Base-by-base conservation (phyloP, 2,888 invertebrate species). In the Amorpha juglandis region DNA sequence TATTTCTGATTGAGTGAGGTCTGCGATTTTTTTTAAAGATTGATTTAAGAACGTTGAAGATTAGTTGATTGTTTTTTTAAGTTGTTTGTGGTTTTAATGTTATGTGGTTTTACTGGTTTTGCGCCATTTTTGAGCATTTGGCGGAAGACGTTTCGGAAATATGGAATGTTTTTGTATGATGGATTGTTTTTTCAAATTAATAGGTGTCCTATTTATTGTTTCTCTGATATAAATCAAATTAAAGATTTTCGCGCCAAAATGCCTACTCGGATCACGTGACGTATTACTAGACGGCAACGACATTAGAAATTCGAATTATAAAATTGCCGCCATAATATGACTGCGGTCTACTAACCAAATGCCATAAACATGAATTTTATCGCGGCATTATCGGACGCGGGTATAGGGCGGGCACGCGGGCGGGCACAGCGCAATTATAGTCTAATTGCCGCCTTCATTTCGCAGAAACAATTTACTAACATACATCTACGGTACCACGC, bases 1-100 rank as follows among this genome's bases (percentile, higher is more conserved):
- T 76, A 81, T 83, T 84, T 83, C 82, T 90, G 91, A 91, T 90
- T 90, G 92, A 91, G 86, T 83, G 87, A 86, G 85, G 82, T 80
- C 75, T 71, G 72, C 72, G 69, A 68, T 67, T 69, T 62, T 66
- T 48, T 47, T 45, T 64, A 35, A 55, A 53, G 64, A 53, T 64
- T 64, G 52, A 58, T 58, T 58, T 58, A 58, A 58, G 58, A 58
- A 58, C 58, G 58, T 21, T 42, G 42, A 35, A 11, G 53, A 53
- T 52, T 27, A 53, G 64, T 53, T 53, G 45, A 27, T 45, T 45
- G 27, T 27, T 63, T 64, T 42, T 63, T 48, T 63, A 6, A 27
- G 19, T 62, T 63, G 14, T 63, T 63, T n/a, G 3, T 21, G 27
- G 48, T 38, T 19, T 42, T 12, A 11, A 38, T 27, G 9, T 53